A percentile compares a stretch with the other conserved stretches of the same genome.
These are phyloP conservation scores for Eurytoma californica DNA, from an alignment of 2,888 invertebrate species.

Conservation along the genomic window DNA sequence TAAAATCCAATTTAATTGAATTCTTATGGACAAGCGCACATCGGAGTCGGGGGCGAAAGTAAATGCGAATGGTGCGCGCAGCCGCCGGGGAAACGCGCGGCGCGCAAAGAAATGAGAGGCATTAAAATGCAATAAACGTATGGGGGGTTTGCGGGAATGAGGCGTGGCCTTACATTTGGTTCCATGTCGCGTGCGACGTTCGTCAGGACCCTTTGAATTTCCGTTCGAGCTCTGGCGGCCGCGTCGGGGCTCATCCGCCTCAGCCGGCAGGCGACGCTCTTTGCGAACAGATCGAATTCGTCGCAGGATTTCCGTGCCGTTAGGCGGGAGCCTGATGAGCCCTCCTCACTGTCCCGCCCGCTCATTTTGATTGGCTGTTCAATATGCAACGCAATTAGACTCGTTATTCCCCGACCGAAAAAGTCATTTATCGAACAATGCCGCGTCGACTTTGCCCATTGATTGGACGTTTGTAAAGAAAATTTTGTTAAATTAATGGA, in stretches of 20 bases:
- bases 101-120: background rate
- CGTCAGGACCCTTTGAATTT: slow-evolving; percentile 60
- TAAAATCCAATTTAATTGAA: too few species aligned
- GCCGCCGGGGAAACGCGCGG: background rate
- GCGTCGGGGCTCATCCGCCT: slow-evolving; percentile 55
- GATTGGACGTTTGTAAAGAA: background rate
- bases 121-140: slow-evolving; percentile 11
- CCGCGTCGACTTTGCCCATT: background rate
- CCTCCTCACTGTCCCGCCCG: background rate
- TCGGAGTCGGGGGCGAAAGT: background rate
- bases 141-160: background rate
- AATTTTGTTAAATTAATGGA: background rate
- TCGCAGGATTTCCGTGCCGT: slow-evolving; percentile 53
- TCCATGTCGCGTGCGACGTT: background rate
- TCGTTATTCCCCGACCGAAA: background rate
- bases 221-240: slow-evolving; percentile 56
- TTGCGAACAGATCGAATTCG: slow-evolving; percentile 60
- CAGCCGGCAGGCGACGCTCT: slow-evolving; percentile 56
- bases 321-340: slow-evolving; percentile 10
- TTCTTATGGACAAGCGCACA: too few species aligned
- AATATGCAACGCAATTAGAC: slow-evolving; percentile 11
- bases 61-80: background rate
- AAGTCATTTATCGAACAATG: too few species aligned
- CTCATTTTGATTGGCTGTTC: slow-evolving; percentile 3
- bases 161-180: slow-evolving; percentile 38